Base-by-base conservation (phyloP, 2,113 vertebrate species). In the Hydrochoerus hydrochaeris region DNA sequence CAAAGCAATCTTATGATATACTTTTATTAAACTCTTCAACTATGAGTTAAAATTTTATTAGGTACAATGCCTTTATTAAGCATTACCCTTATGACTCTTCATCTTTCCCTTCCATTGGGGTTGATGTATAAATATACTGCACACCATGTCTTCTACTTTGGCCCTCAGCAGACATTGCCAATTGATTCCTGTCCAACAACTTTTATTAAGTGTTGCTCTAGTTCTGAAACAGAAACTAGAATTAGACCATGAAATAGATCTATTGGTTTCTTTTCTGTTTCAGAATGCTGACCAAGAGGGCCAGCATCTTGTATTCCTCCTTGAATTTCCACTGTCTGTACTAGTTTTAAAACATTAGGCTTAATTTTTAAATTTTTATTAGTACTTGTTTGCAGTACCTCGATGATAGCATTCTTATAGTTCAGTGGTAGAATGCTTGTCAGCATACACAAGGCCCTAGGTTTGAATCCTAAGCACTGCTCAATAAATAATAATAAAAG, bases 81-180 rank as follows among this genome's bases (percentile, higher is more conserved):
- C 4, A 11, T 46, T 65, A 24, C 10, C 1, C 22, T 62, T 12
- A 5, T 10, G 58, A 41, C 7, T 11, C 22, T 14, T 2, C 13
- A 38, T 38, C 57, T 35, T 54, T 41, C 3, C 11, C 13, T 35
- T 28, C 41, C 1, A 14, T 12, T 1, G 2, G 2, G 28, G 2
- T 44, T 69, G 3, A 38, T 52, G 9, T 13, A 22, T 78, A 92
- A 30, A n/a, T 85, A 35, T 3, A 9, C 20, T 67, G 5, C 4
- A 49, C 28, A 41, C 3, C 26, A 41, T 2, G 6, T 3, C 52
- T 41, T 35, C n/a, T 44, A 52, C 4, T 78, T 19, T 10, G 16
- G n/a, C 14, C n/a, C 28, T 3, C n/a, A 32, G 19, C 19, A 80
- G 20, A 46, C 4, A 12, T 9, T 67, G 26, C 38, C 49, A 71